Conservation (phyloP, 2,797 vertebrate genomes). For the Denticeps clupeoides region DNA sequence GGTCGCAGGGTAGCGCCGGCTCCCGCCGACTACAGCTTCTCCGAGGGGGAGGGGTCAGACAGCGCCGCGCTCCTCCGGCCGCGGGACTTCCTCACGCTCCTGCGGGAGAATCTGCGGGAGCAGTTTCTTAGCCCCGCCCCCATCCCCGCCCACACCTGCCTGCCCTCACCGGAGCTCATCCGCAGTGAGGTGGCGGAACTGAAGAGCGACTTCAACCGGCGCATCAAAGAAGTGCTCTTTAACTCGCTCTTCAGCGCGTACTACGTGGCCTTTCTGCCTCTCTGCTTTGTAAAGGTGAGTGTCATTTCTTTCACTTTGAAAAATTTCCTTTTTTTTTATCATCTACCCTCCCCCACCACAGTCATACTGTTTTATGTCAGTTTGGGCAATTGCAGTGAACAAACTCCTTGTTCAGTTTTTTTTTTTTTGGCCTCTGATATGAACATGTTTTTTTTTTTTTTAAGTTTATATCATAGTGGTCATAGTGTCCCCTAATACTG, state of each 20-base stretch:
- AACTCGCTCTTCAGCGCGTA: constrained; percentile 98
- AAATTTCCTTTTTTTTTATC: no score
- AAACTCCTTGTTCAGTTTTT: no score
- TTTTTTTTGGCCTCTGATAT: no score
- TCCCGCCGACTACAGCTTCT: constrained; percentile 69
- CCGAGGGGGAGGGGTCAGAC: constrained; percentile 74
- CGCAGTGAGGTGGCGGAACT: constrained; percentile 93
- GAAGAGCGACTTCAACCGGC: constrained; percentile 93
- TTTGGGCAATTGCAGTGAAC: no score
- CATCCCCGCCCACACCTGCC: constrained; percentile 88
- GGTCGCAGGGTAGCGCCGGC: constrained; percentile 65
- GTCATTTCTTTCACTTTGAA: no score
- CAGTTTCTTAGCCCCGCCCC: constrained; percentile 80
- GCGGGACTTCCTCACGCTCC: constrained; percentile 81
- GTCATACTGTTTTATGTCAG: no score
- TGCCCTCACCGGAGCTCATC: constrained; percentile 85
- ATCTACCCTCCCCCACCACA: no score
- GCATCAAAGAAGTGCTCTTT: constrained; percentile 98
- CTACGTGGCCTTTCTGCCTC: constrained; percentile 91
- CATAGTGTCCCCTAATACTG: no score
- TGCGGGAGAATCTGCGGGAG: constrained; percentile 84
- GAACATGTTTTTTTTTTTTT: no score
- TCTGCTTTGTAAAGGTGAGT: constrained; percentile 94
- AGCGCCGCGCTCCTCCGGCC: constrained; percentile 69
- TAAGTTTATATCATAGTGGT: no score